Conservation (phyloP, 1,140 invertebrate species). For the Aphelinus atriplicis region DNA sequence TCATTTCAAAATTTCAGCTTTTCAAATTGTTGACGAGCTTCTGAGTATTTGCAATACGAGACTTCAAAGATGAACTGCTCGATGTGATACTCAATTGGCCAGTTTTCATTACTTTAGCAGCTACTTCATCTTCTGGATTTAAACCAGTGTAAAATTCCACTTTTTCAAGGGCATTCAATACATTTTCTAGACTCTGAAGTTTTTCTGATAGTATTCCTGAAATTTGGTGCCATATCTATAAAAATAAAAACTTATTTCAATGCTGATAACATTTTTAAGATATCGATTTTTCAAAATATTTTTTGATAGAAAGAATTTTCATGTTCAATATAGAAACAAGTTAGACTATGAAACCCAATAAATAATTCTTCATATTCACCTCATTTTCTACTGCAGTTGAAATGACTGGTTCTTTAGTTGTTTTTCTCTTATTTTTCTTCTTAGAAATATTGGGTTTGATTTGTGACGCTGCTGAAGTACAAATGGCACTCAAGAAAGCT, state of each 20-base stretch:
- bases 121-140: constrained; percentile 45
- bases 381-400: constrained; percentile 50
- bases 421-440: constrained; percentile 62
- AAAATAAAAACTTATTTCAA: constrained; percentile 17
- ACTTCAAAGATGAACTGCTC: constrained; percentile 58
- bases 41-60: constrained; percentile 53
- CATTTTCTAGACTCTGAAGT: constrained; percentile 52
- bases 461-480: constrained; percentile 49
- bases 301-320: neutral
- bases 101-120: constrained; percentile 45
- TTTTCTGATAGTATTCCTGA: constrained; percentile 52
- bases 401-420: constrained; percentile 51
- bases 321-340: too few relatives aligned
- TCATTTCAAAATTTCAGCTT: constrained; percentile 57
- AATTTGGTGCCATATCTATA: constrained; percentile 57
- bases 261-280: too few relatives aligned
- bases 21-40: constrained; percentile 61
- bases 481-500: constrained; percentile 59
- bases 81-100: constrained; percentile 56
- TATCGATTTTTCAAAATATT: too few relatives aligned
- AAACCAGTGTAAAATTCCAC: constrained; percentile 53
- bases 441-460: constrained; percentile 49
- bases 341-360: too few relatives aligned
- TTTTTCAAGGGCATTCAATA: constrained; percentile 56
- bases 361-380: constrained; percentile 36